Base-by-base conservation (phyloP, 92 coral and sea anemone genomes). In the Metridium senile region DNA sequence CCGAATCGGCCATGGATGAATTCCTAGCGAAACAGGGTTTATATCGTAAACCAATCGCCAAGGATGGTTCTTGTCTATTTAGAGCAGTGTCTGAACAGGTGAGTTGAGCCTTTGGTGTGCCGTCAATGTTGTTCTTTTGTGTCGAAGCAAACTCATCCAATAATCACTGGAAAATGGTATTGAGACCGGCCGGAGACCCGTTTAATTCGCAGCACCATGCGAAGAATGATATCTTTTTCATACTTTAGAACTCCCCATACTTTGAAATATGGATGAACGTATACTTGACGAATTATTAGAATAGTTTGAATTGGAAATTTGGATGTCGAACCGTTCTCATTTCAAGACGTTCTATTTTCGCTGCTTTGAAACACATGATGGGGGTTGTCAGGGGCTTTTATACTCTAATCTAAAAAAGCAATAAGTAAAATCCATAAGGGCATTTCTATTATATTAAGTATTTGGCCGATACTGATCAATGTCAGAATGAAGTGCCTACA, bases 81-180 rank as follows among this genome's bases (percentile, higher is more conserved):
- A 89, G 99, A 83, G 99, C 99, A 54, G 99, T 95, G n/a, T 90
- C 99, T 54, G 99, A 95, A 78, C 99, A 95, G 91, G 99, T 95
- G 85, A 72, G 89, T 70, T 52, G 9, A 8, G 54, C 21, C 28
- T 30, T 58, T 49, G 10, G 53, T 9, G 52, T 19, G 29, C 21
- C 30, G 26, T 49, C 2, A 28, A 22, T 72, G 81, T 72, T 78
- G 78, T 47, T 78, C 80, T 73, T 73, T 73, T 73, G 78, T 73
- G 78, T 33, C 47, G 31, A 8, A 33, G 16, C 53, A 72, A 72
- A 32, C 34, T 33, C 53, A 56, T 1, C 53, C n/a, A 17, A 25
- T 72, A 32, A 27, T 43, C 75, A 65, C 76, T 72, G 76, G 66
- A 19, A n/a, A 72, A 72, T 52, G 43, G 66, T 51, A n/a, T 72